Percentiles rank a stretch among this genome's conserved stretches.
These are phyloP conservation scores for Cheilosia vernalis DNA, from an alignment of 2,888 invertebrate species.

Conservation along the genomic window DNA sequence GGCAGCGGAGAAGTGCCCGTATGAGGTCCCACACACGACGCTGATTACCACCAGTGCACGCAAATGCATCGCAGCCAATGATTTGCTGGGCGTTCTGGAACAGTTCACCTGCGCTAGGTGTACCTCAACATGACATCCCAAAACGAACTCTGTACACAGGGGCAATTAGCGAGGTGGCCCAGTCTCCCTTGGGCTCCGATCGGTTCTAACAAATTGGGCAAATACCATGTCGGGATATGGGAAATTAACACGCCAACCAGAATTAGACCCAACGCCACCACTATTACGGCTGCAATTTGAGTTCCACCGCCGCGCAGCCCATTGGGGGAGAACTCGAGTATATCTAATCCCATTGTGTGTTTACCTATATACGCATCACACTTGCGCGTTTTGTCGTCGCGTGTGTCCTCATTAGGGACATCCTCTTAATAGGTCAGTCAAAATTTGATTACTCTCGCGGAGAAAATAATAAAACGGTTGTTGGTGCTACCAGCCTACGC, in stretches of 20 bases:
- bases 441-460: conserved; percentile 59
- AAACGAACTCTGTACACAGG: conserved; percentile 38
- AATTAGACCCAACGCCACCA: conserved; percentile 54
- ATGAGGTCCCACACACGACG: conserved; percentile 66
- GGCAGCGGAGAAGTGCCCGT: neutral
- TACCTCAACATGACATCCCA: conserved; percentile 47
- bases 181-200: conserved; percentile 20
- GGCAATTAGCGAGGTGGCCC: conserved; percentile 58
- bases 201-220: conserved; percentile 58
- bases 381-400: conserved; percentile 68
- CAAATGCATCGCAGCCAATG: neutral
- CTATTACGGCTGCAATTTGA: conserved; percentile 3
- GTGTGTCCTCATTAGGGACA: conserved; percentile 73
- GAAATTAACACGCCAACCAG: conserved; percentile 68
- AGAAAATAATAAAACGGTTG: conserved; percentile 63
- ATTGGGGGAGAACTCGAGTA: neutral
- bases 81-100: conserved; percentile 61
- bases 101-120: conserved; percentile 41
- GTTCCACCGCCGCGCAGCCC: neutral
- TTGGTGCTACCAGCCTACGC: conserved; percentile 61
- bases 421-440: conserved; percentile 73
- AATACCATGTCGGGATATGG: conserved; percentile 63
- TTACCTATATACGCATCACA: conserved; percentile 76
- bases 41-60: conserved; percentile 46
- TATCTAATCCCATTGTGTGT: conserved; percentile 75